Percentiles rank a stretch among this genome's conserved stretches.
phyloP scores from a whole-genome alignment of 2,113 vertebrate genomes.

The Neogobius melanostomus region DNA sequence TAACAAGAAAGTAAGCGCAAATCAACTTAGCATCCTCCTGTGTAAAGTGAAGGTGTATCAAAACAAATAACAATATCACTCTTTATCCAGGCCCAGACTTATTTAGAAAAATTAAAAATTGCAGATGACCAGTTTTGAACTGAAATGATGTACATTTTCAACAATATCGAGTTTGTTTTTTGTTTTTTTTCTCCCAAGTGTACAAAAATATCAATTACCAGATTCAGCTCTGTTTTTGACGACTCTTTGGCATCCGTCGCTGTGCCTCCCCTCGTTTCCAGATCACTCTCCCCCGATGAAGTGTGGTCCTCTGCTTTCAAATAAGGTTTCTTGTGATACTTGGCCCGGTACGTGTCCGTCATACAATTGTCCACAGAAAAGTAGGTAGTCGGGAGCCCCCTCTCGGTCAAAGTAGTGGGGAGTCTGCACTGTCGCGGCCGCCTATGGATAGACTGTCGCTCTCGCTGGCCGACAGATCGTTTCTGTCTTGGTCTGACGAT shows the following conservation, averaged over 20 bases:
- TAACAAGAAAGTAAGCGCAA: not conserved
- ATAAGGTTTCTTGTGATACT: slow-evolving; percentile 86
- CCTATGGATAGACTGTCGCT: slow-evolving; percentile 59
- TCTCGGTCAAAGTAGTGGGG: slow-evolving; percentile 54
- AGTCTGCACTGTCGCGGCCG: slow-evolving; percentile 18
- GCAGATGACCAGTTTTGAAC: too few relatives aligned
- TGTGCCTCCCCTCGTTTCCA: slow-evolving; percentile 63
- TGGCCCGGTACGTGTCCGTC: slow-evolving; percentile 94
- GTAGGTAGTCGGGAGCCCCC: slow-evolving; percentile 85
- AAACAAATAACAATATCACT: too few relatives aligned
- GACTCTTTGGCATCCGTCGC: slow-evolving; percentile 58
- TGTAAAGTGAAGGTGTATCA: too few relatives aligned
- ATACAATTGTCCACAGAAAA: slow-evolving; percentile 96
- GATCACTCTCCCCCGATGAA: slow-evolving; percentile 73
- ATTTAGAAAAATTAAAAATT: too few relatives aligned
- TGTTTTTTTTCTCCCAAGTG: not conserved
- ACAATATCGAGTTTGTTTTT: too few relatives aligned
- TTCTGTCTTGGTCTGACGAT: slow-evolving; percentile 75
- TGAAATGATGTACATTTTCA: too few relatives aligned
- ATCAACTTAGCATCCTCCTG: not conserved
- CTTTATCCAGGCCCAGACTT: too few relatives aligned
- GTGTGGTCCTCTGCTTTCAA: slow-evolving; percentile 71
- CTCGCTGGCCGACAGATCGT: slow-evolving; percentile 73
- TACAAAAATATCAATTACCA: slow-evolving; percentile 59
- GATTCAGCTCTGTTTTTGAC: slow-evolving; percentile 67